phyloP scores from a whole-genome alignment of 1,140 invertebrate species.

The Helicoverpa armigera region DNA sequence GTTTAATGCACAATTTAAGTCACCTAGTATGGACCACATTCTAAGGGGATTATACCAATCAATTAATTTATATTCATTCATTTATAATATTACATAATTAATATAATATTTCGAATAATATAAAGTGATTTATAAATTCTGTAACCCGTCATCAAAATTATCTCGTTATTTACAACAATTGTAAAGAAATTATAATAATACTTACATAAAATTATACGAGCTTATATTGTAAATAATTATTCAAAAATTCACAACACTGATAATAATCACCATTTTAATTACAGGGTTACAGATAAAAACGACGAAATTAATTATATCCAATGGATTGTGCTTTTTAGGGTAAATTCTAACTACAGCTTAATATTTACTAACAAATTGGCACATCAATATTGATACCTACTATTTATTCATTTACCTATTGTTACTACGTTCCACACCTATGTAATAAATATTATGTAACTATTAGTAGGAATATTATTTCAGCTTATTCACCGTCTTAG shows the following conservation, averaged over 20 bases:
- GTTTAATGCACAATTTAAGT: slow-evolving; percentile 84
- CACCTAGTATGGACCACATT: slow-evolving; percentile 84
- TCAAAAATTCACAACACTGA: slow-evolving; percentile 69
- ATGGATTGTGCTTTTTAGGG: slow-evolving; percentile 54
- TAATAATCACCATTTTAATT: slow-evolving; percentile 57
- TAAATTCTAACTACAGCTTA: slow-evolving; percentile 55
- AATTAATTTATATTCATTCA: slow-evolving; percentile 49
- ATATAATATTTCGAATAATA: slow-evolving; percentile 39
- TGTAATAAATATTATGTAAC: slow-evolving; percentile 51
- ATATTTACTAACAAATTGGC: slow-evolving; percentile 56
- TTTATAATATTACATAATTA: slow-evolving; percentile 44
- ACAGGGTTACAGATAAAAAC: slow-evolving; percentile 57
- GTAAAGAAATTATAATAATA: slow-evolving; percentile 36
- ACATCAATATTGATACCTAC: slow-evolving; percentile 57
- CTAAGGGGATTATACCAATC: slow-evolving; percentile 68
- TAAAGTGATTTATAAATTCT: slow-evolving; percentile 51
- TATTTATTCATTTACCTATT: slow-evolving; percentile 47
- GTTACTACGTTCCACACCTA: slow-evolving; percentile 61
- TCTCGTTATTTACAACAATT: slow-evolving; percentile 41
- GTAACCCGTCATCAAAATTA: slow-evolving; percentile 55
- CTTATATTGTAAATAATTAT: slow-evolving; percentile 53
- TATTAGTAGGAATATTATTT: slow-evolving; percentile 66
- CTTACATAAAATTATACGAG: slow-evolving; percentile 35
- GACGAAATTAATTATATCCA: slow-evolving; percentile 48
- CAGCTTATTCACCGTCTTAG: slow-evolving; percentile 44